Conservation (phyloP, 2,888 invertebrate species). For the Hypomecis punctinalis region DNA sequence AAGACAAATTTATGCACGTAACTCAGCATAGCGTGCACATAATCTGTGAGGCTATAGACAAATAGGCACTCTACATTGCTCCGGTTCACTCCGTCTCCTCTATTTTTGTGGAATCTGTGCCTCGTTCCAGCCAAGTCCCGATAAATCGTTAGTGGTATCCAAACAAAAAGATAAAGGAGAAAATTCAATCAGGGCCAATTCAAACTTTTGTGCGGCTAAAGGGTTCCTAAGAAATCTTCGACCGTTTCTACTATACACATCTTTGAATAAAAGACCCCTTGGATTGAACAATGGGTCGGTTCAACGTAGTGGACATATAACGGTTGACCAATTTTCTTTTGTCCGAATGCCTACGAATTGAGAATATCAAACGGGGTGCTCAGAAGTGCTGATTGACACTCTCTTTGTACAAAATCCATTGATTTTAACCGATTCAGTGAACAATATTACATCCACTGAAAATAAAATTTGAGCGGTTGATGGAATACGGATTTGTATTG, state of each 20-base stretch:
- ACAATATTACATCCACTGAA: constrained; percentile 50
- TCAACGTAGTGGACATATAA: constrained; percentile 79
- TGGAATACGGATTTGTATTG: constrained; percentile 33
- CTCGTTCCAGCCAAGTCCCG: constrained; percentile 1
- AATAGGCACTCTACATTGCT: no score
- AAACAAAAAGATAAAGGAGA: constrained; percentile 55
- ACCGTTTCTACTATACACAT: constrained; percentile 56
- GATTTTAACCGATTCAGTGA: constrained; percentile 74
- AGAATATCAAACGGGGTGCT: constrained; percentile 75
- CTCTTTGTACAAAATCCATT: constrained; percentile 70
- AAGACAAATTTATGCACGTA: no score
- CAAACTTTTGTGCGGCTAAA: constrained; percentile 64
- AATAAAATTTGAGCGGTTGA: constrained; percentile 40
- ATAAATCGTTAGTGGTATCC: constrained; percentile 42
- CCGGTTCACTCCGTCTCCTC: no score
- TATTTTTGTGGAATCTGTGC: no score
- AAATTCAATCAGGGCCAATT: constrained; percentile 64
- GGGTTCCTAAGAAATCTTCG: constrained; percentile 60
- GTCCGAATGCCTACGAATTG: constrained; percentile 77
- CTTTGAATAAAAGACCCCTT: constrained; percentile 72
- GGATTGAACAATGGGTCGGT: constrained; percentile 77
- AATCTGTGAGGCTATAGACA: no score
- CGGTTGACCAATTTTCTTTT: constrained; percentile 84
- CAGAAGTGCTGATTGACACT: constrained; percentile 72
- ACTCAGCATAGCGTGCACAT: no score